Base-by-base conservation (phyloP, 2,797 vertebrate species). In the Mus minutoides region DNA sequence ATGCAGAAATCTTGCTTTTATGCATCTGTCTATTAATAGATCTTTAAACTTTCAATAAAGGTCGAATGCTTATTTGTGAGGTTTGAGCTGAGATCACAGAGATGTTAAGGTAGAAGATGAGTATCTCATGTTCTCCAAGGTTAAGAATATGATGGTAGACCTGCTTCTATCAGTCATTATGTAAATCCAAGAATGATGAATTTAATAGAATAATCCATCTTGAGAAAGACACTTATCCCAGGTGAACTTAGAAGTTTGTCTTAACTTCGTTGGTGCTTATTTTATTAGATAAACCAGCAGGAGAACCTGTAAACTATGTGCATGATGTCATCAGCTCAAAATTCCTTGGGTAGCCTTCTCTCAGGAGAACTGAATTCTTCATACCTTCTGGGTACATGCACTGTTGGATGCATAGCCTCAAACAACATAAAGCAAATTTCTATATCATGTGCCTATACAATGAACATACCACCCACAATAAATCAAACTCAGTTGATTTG, bases 11-110 rank as follows among this genome's bases (percentile, higher is more conserved):
- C 19, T 94, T 80, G 2, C 73, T 96, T 92, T 83, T 60, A 62
- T 77, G 24, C 3, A 90, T 75, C 52, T 76, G 17, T 93, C 93
- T 78, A 77, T 79, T 90, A 94, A 73, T 58, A 62, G 94, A 76
- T 58, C 58, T 31, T 96, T 71, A 40, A 22, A 22, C 34, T 79
- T 95, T 95, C 71, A 88, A 17, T 88, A 56, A 60, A 77, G 87
- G 34, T 94, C 79, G 88, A 91, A 16, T 90, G 11, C 16, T 73
- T 92, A 22, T n/a, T 75, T 88, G 69, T 79, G 80, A 71, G 34
- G 2, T 75, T 94, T 95, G 21, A n/a, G 24, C 21, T 92, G 56
- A 73, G 76, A 10, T 85, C 86, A 58, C 22, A 86, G 22, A 56
- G 60, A 4, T 82, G 24, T 40, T 40, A 37, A 37, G 64, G 69